phyloP scores from a whole-genome alignment of 2,113 vertebrate genomes.

The Seriola quinqueradiata region DNA sequence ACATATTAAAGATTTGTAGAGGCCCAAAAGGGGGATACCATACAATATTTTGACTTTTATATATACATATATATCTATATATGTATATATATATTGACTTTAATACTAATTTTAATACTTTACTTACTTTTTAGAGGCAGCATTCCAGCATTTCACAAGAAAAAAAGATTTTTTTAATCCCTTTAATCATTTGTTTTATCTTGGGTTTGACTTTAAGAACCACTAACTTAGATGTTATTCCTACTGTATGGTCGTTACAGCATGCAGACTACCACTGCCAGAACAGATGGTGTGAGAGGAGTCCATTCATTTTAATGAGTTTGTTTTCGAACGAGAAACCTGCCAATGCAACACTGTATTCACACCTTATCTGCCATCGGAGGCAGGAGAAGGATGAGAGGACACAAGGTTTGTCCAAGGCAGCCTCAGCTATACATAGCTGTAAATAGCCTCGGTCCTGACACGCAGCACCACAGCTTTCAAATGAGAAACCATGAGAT shows the following conservation, averaged over 20 bases:
- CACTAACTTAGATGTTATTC: neutral
- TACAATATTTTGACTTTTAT: too few relatives aligned
- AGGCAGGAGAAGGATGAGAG: conserved; percentile 38
- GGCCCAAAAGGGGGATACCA: too few relatives aligned
- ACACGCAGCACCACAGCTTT: conserved; percentile 61
- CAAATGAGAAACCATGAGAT: conserved; percentile 77
- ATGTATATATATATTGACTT: too few relatives aligned
- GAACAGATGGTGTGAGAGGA: neutral
- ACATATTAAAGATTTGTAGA: too few relatives aligned
- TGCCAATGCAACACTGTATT: conserved; percentile 41
- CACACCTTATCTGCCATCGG: conserved; percentile 47
- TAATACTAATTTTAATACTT: too few relatives aligned
- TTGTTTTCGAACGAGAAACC: conserved; percentile 36
- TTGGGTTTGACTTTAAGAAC: neutral
- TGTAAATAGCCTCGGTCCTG: conserved; percentile 69
- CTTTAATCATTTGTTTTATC: neutral
- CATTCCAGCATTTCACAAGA: too few relatives aligned
- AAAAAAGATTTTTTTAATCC: neutral
- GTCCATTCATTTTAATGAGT: conserved; percentile 42
- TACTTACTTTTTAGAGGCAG: too few relatives aligned
- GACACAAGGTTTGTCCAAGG: conserved; percentile 52
- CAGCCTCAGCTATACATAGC: conserved; percentile 72
- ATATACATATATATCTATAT: too few relatives aligned
- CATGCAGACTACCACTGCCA: neutral
- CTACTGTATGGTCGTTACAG: neutral